Percentiles rank a stretch among this genome's conserved stretches.
Evolutionary conservation across 1,140 invertebrate genomes (phyloP).

Genomic region (Vanessa tameamea): DNA sequence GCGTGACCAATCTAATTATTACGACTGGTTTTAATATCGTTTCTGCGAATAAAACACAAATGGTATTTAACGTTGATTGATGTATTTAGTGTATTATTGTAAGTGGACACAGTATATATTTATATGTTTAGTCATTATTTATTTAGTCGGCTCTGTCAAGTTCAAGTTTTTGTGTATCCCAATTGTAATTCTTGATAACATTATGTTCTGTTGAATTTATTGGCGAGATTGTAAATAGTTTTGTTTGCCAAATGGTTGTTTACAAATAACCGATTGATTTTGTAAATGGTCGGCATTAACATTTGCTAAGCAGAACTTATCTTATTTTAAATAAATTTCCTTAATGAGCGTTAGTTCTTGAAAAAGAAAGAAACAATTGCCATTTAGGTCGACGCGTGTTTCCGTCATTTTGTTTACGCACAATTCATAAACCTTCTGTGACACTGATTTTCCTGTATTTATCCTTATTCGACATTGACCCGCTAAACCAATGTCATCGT

Average conservation of each 20-base stretch:
- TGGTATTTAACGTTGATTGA: conserved; percentile 20
- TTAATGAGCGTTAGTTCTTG: conserved; percentile 20
- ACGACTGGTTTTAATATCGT: conserved; percentile 9
- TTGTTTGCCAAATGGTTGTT: conserved; percentile 27
- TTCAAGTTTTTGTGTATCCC: conserved; percentile 46
- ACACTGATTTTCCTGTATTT: conserved; percentile 23
- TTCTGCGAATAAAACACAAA: conserved; percentile 16
- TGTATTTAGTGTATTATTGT: conserved; percentile 17
- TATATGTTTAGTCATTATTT: not conserved
- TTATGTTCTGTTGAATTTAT: conserved; percentile 29
- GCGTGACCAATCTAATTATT: conserved; percentile 17
- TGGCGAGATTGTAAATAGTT: conserved; percentile 22
- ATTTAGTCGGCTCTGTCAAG: conserved; percentile 41
- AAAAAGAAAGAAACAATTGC: conserved; percentile 34
- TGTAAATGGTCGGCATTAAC: not conserved
- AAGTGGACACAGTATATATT: not conserved
- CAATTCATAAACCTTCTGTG: conserved; percentile 30
- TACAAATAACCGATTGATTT: conserved; percentile 1
- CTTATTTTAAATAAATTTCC: not conserved
- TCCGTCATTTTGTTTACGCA: conserved; percentile 49
- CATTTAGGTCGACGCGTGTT: conserved; percentile 44
- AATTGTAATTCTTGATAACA: conserved; percentile 22
- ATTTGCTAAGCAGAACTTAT: not conserved
- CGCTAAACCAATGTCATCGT: conserved; percentile 57
- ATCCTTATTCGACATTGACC: conserved; percentile 60